These are phyloP conservation scores for Volucella bombylans DNA, from an alignment of 2,888 invertebrate genomes.

Conservation along the genomic window DNA sequence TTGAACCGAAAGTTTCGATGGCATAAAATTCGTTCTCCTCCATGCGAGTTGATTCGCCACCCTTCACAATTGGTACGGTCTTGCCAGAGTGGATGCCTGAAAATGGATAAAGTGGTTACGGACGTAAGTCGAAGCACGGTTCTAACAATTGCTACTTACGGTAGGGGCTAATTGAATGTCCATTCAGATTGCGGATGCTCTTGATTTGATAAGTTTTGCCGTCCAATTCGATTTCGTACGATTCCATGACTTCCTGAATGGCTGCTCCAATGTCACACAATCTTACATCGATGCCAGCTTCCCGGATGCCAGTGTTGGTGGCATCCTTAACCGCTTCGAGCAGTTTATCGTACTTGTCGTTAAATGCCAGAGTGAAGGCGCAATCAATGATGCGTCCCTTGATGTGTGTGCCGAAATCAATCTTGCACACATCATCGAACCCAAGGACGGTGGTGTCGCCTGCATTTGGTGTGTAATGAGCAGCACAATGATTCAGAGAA, in stretches of 20 bases:
- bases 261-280: slow-evolving; percentile 98
- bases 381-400: slow-evolving; percentile 99
- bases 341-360: slow-evolving; percentile 96
- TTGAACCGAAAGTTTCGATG: slow-evolving; percentile 99
- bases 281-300: slow-evolving; percentile 97
- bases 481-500: slow-evolving; percentile 99
- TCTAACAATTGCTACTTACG: slow-evolving; percentile 84
- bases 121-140: background rate
- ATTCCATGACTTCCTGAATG: slow-evolving; percentile 99
- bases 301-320: slow-evolving; percentile 98
- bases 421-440: slow-evolving; percentile 98
- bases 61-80: slow-evolving; percentile 99
- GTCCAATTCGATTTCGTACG: slow-evolving; percentile 98
- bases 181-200: slow-evolving; percentile 98
- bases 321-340: slow-evolving; percentile 98
- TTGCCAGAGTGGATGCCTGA: slow-evolving; percentile 96
- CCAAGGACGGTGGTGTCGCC: slow-evolving; percentile 97
- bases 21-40: slow-evolving; percentile 99
- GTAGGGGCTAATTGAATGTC: slow-evolving; percentile 99
- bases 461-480: slow-evolving; percentile 99
- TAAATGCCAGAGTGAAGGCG: slow-evolving; percentile 98
- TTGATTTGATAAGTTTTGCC: slow-evolving; percentile 98
- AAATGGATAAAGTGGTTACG: slow-evolving; percentile 30
- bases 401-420: slow-evolving; percentile 99
- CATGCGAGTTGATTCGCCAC: slow-evolving; percentile 98